Percentiles rank a stretch among this genome's conserved stretches.
phyloP scores from a whole-genome alignment of 2,113 vertebrate species.

The Gobio gobio region DNA sequence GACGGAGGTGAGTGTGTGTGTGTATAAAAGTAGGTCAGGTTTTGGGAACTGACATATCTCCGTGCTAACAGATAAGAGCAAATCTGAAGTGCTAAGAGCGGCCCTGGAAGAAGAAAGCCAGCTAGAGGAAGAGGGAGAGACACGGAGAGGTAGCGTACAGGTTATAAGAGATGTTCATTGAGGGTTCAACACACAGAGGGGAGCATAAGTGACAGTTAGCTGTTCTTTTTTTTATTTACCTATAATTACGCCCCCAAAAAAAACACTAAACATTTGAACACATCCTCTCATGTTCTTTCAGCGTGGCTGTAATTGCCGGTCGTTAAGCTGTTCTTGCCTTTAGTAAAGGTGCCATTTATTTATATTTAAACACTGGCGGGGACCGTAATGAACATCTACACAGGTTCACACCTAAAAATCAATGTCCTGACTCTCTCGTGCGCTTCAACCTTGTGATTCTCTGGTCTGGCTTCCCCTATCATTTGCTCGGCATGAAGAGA shows the following conservation, averaged over 20 bases:
- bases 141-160: neutral
- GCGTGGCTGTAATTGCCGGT: constrained; percentile 31
- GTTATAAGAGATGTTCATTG: constrained; percentile 56
- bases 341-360: constrained; percentile 51
- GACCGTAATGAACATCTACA: constrained; percentile 64
- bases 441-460: constrained; percentile 60
- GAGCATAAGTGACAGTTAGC: constrained; percentile 64
- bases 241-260: constrained; percentile 57
- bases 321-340: constrained; percentile 42
- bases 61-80: constrained; percentile 76
- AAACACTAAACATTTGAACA: constrained; percentile 59
- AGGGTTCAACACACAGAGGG: constrained; percentile 70
- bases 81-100: constrained; percentile 71
- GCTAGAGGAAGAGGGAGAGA: constrained; percentile 14
- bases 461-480: constrained; percentile 63
- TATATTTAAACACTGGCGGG: constrained; percentile 64
- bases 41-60: constrained; percentile 76
- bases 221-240: constrained; percentile 42
- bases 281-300: constrained; percentile 60
- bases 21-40: constrained; percentile 76
- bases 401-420: constrained; percentile 63
- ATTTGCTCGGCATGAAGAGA: constrained; percentile 61
- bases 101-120: constrained; percentile 62
- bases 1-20: constrained; percentile 21
- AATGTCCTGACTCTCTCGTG: constrained; percentile 54